phyloP scores from a whole-genome alignment of 2,797 vertebrate species.

The Sebastolobus alascanus region DNA sequence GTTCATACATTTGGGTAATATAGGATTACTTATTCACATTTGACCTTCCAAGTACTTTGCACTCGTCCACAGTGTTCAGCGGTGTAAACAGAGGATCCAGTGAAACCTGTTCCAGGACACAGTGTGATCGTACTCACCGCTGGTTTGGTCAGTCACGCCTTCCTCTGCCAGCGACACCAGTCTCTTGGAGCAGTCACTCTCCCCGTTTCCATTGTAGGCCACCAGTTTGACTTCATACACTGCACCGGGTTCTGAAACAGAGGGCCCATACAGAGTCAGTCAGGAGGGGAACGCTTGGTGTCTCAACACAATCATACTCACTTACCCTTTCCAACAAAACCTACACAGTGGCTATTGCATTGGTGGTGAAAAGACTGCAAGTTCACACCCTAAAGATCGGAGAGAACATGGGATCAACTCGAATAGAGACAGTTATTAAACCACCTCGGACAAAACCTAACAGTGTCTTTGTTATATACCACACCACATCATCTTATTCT shows the following conservation, averaged over 20 bases:
- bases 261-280: background rate
- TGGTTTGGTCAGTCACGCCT: constrained; percentile 69
- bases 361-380: background rate
- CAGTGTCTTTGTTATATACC: background rate
- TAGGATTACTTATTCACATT: background rate
- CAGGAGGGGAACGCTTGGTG: background rate
- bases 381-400: background rate
- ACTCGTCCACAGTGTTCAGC: background rate
- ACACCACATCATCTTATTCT: background rate
- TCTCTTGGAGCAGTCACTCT: constrained; percentile 81
- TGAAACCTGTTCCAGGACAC: background rate
- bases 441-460: background rate
- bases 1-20: background rate
- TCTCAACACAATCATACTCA: background rate
- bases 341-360: background rate
- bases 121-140: constrained; percentile 67
- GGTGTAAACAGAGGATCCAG: background rate
- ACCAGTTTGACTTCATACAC: constrained; percentile 87
- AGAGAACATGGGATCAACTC: background rate
- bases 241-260: constrained; percentile 72
- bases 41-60: background rate
- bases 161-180: constrained; percentile 83
- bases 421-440: background rate
- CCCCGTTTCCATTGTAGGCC: constrained; percentile 84
- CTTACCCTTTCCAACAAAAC: background rate